Evolutionary conservation across 2,113 vertebrate genomes (phyloP).

Genomic region (Clarias magur): DNA sequence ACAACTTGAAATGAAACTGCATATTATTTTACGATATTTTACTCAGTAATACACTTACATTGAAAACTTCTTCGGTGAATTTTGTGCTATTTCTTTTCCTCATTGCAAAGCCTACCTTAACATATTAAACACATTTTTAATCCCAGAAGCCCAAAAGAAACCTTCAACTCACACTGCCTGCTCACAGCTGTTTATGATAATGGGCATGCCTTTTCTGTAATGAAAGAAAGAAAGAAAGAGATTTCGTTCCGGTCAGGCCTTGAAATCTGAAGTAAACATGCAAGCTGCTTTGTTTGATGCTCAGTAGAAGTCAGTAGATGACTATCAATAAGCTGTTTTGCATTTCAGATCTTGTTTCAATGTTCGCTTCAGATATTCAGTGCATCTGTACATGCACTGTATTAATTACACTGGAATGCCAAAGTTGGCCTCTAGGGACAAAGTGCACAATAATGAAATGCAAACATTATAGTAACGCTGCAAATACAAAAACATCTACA

Average conservation of each 20-base stretch:
- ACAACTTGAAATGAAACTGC: background rate
- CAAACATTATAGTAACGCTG: too few species aligned
- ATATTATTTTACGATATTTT: background rate
- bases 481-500: too few species aligned
- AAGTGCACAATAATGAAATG: too few species aligned
- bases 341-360: background rate
- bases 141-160: background rate
- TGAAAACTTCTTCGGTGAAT: background rate
- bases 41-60: background rate
- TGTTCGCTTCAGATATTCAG: background rate
- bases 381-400: background rate
- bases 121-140: too few species aligned
- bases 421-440: background rate
- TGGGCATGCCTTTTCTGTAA: background rate
- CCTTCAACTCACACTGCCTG: background rate
- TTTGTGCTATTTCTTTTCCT: background rate
- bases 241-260: background rate
- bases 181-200: background rate
- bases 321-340: background rate
- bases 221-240: background rate
- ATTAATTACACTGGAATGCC: background rate
- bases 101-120: background rate
- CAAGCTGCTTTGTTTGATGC: background rate
- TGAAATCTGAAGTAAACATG: background rate
- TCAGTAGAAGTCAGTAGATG: conserved; percentile 10